Base-by-base conservation (phyloP, 2,888 invertebrate species). In the Apodemia zela region DNA sequence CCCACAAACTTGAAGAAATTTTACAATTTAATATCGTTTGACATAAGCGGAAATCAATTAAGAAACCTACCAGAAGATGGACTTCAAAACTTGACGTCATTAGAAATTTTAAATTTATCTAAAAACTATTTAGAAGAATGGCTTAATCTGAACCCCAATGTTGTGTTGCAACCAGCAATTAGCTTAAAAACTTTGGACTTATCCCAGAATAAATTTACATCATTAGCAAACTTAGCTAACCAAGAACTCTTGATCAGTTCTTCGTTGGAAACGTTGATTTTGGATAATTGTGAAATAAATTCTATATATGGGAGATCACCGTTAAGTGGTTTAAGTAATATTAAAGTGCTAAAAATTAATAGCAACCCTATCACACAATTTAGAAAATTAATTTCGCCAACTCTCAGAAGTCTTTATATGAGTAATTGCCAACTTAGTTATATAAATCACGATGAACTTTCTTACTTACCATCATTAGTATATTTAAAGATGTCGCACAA, bases 401-500 rank as follows among this genome's bases (percentile, higher is more conserved):
- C 92, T 0, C 68, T 94, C 21, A 87, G 87, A 69, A 88, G 82
- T 66, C 82, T 95, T 11, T 93, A 94, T 70, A 77, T 94, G 29
- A 94, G 93, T 68, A 89, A 93, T 67, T 94, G 94, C 72, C 89
- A 89, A 70, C 78, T 95, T 10, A 89, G 84, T 61, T 81, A 81
- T 13, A 76, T 95, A 17, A 84, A 87, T 66, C 81, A 88, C 8
- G 84, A 89, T 63, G 93, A 94, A 60, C 84, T 96, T 59, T 79
- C 85, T 45, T 93, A 93, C 29, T 77, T 96, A 65, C 93, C 94
- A 21, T 84, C 89, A 15, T 79, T 97, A 67, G 88, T 93, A 64
- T 91, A 91, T 58, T 79, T 97, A 17, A 88, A 93, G 73, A 75
- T 96, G 68, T 92, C 93, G 4, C 89, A 93, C 71, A 96, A 96